Evolutionary conservation across 2,113 vertebrate genomes (phyloP).

Genomic region (Danio rerio): DNA sequence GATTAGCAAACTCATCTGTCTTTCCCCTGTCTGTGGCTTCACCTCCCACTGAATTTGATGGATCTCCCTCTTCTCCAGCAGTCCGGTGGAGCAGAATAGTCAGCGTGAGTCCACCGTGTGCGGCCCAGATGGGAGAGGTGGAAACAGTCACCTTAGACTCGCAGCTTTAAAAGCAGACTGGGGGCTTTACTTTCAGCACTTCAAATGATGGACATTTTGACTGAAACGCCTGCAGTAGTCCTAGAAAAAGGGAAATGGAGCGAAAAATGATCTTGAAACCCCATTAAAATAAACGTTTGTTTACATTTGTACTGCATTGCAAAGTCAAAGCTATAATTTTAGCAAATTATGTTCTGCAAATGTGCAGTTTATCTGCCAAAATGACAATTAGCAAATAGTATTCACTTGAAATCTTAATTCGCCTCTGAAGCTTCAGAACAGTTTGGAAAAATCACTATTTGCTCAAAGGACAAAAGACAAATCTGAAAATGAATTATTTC

Average conservation of each 20-base stretch:
- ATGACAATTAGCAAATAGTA: not conserved
- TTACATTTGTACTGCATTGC: not conserved
- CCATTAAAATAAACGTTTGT: not conserved
- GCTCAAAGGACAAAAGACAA: not conserved
- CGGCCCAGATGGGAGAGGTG: slow-evolving; percentile 45
- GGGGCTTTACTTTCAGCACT: not conserved
- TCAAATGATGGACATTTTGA: slow-evolving; percentile 7
- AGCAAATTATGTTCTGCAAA: slow-evolving; percentile 6
- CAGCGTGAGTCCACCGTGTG: slow-evolving; percentile 36
- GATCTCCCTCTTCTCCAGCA: slow-evolving; percentile 25
- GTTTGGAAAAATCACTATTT: not conserved
- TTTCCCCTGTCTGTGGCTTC: slow-evolving; percentile 47
- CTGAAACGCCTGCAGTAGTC: not conserved
- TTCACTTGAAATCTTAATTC: slow-evolving; percentile 2
- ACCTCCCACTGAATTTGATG: slow-evolving; percentile 54
- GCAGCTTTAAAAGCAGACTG: slow-evolving; percentile 6
- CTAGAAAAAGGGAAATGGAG: not conserved
- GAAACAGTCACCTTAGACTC: slow-evolving; percentile 32
- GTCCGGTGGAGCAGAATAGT: slow-evolving; percentile 37
- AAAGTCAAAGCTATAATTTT: slow-evolving; percentile 7
- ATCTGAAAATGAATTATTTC: not conserved
- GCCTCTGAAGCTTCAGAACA: not conserved
- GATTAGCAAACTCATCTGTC: slow-evolving; percentile 56
- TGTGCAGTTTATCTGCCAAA: not conserved
- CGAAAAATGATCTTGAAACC: not conserved